These are phyloP conservation scores for Chromoteleia sp. DNA, from an alignment of 2,888 invertebrate genomes.

Conservation along the genomic window DNA sequence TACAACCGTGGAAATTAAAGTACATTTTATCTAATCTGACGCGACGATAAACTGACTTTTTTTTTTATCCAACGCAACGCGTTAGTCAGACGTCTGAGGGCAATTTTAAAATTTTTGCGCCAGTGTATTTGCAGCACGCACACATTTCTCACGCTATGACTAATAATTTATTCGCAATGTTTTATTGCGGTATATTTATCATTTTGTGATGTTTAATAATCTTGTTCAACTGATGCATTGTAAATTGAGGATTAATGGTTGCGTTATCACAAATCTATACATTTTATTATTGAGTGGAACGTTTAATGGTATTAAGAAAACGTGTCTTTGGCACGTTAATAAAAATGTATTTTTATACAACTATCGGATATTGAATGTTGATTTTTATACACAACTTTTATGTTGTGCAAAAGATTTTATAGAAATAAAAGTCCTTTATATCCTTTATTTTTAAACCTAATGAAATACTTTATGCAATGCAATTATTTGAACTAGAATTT, in stretches of 20 bases:
- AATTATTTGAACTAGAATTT: no score
- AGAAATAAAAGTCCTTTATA: no score
- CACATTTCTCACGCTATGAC: constrained; percentile 15
- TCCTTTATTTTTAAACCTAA: no score
- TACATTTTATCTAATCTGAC: no score
- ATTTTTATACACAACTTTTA: no score
- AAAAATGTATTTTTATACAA: no score
- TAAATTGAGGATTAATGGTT: constrained; percentile 29
- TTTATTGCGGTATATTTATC: constrained; percentile 29
- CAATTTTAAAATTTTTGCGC: constrained; percentile 20
- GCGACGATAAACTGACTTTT: background rate
- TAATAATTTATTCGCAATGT: constrained; percentile 33
- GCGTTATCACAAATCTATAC: constrained; percentile 25
- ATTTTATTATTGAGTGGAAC: background rate
- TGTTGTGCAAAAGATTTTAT: no score
- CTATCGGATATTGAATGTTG: no score
- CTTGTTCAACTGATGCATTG: constrained; percentile 16
- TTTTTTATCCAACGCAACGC: background rate
- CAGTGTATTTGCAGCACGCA: background rate
- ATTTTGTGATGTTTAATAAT: constrained; percentile 23
- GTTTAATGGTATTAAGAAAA: background rate
- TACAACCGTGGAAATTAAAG: no score
- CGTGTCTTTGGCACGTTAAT: no score
- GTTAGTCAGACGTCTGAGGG: background rate
- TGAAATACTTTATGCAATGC: no score